Evolutionary conservation across 1,140 invertebrate genomes (phyloP), one percentile per base, ranked within the genome.

Genomic region (Calycopis cecrops): DNA sequence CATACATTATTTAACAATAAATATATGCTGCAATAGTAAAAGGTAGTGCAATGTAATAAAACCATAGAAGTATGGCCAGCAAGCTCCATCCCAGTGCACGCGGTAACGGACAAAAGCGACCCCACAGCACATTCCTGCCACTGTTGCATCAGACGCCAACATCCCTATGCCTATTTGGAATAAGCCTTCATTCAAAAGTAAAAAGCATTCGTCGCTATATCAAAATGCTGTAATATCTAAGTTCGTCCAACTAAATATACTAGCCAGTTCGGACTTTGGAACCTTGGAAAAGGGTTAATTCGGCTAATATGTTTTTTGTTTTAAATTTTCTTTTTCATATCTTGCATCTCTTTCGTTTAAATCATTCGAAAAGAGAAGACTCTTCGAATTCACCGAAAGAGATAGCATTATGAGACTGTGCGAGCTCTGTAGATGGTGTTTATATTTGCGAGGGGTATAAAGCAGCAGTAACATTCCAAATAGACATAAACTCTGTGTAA

Each of bases 61-160:
- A 53, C 38, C 48, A 49, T 21, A 34, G 48, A 21, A 49, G 18
- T 51, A 55, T 61, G 76, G 76, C 76, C 79, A 80, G 77, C 77
- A 80, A 80, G 77, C 77, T 76, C 77, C 77, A 71, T 70, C 71
- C 74, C 77, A 71, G 71, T 76, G 79, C 77, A 53, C 48, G 63
- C 60, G 61, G 62, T 62, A 61, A 69, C 71, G 66, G 55, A 77
- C 76, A 79, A 49, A 44, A 44, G 40, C 40, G 37, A 59, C 48
- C 55, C 52, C 55, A 52, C 49, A 58, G 55, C 47, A 49, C 28
- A 35, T 28, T 34, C 51, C 54, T 38, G 48, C 34, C 37, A 47
- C 18, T 49, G 38, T 52, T 33, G 40, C 18, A 34, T 55, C 52
- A 28, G 21, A 28, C 6, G 21, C 21, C 52, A 44, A 28, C 6